Evolutionary conservation across 2,888 invertebrate genomes (phyloP).

Genomic region (Plebejus argus): DNA sequence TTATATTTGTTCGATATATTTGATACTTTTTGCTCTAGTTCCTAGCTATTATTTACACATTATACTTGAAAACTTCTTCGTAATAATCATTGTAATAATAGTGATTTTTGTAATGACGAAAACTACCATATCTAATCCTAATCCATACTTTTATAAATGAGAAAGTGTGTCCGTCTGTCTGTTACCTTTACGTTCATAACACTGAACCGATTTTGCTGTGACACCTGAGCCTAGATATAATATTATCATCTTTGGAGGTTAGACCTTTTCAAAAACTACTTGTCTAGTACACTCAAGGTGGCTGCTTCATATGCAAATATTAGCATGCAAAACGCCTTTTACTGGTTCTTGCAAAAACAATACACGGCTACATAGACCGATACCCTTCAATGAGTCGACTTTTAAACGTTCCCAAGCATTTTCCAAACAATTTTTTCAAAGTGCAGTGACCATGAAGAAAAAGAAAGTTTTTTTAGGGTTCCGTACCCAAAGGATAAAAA

Average conservation of each 20-base stretch:
- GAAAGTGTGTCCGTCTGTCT: too few relatives aligned
- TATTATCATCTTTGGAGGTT: not conserved
- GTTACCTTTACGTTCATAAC: too few relatives aligned
- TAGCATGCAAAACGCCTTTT: constrained; percentile 47
- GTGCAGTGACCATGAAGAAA: not conserved
- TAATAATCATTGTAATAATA: too few relatives aligned
- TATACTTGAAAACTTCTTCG: not conserved
- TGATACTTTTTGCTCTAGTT: constrained; percentile 2
- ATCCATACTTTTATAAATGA: too few relatives aligned
- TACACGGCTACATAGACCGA: not conserved
- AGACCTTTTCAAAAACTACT: not conserved
- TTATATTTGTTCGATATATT: not conserved
- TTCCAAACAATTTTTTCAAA: not conserved
- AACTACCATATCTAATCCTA: too few relatives aligned
- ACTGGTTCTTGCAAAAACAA: constrained; percentile 26
- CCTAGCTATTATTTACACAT: not conserved
- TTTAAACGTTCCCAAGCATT: constrained; percentile 37
- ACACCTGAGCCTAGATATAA: not conserved
- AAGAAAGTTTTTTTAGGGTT: not conserved
- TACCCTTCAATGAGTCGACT: constrained; percentile 8
- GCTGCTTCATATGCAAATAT: constrained; percentile 64
- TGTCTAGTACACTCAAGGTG: constrained; percentile 49
- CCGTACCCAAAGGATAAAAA: too few relatives aligned
- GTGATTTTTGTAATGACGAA: too few relatives aligned
- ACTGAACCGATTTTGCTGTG: not conserved